Evolutionary conservation across 2,113 vertebrate genomes (phyloP).

Genomic region (Xenopus laevis): DNA sequence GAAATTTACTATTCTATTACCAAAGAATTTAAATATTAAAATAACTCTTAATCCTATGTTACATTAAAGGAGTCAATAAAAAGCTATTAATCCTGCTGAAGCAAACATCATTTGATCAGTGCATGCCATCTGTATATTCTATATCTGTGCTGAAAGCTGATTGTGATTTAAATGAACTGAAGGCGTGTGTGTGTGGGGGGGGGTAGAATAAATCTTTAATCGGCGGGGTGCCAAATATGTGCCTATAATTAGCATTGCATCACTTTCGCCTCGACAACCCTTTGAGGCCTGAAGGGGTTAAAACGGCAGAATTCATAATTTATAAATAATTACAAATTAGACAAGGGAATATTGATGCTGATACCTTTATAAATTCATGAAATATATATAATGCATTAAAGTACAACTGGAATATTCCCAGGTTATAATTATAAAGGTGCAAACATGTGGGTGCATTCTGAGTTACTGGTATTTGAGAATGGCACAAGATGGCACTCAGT

Average conservation of each 20-base stretch:
- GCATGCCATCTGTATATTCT: not conserved
- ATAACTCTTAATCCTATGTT: not conserved
- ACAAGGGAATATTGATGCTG: not conserved
- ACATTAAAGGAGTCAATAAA: not conserved
- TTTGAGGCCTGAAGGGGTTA: not conserved
- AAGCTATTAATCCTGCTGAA: not conserved
- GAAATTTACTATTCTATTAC: no score
- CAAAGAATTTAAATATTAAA: no score
- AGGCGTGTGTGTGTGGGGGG: not conserved
- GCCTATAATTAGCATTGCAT: not conserved
- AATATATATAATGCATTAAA: not conserved
- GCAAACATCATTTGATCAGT: not conserved
- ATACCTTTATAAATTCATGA: not conserved
- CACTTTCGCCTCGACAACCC: not conserved
- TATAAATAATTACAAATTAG: not conserved
- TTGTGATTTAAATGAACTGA: not conserved
- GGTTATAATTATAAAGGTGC: no score
- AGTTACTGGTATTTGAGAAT: no score
- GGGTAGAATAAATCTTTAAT: not conserved
- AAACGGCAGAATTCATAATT: no score
- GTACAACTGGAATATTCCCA: no score
- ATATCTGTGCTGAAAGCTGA: not conserved
- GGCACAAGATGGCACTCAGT: no score
- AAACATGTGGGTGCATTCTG: no score
- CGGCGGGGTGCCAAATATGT: not conserved